Evolutionary conservation across 1,140 invertebrate species (phyloP).

Genomic region (Cataglyphis hispanica): DNA sequence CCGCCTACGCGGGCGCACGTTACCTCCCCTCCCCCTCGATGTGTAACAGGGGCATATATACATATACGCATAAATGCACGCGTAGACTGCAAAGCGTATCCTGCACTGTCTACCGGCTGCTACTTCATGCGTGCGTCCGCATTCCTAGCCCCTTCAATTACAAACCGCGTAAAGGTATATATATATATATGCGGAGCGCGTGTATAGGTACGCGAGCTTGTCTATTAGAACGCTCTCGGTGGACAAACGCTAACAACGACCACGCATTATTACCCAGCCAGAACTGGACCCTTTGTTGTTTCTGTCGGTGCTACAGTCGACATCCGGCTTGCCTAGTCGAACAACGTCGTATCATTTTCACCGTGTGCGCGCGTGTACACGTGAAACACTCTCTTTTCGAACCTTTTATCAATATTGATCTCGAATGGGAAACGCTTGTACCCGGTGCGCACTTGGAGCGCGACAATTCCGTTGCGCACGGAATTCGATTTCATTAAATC

Average conservation of each 20-base stretch:
- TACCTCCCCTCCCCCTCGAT: too few species aligned
- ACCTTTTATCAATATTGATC: conserved; percentile 31
- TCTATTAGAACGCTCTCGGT: conserved; percentile 77
- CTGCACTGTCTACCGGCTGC: conserved; percentile 67
- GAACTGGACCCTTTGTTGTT: conserved; percentile 68
- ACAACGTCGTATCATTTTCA: conserved; percentile 2
- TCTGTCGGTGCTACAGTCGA: conserved; percentile 26
- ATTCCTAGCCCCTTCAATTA: conserved; percentile 82
- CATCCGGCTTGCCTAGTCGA: not conserved
- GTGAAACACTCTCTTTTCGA: not conserved
- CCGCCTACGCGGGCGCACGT: conserved; percentile 13
- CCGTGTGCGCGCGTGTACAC: not conserved
- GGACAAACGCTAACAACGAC: conserved; percentile 69
- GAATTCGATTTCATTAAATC: not conserved
- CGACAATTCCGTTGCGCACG: not conserved
- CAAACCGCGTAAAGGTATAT: conserved; percentile 53
- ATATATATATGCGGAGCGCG: not conserved
- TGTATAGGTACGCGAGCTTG: conserved; percentile 72
- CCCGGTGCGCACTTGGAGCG: not conserved
- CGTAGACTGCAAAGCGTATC: conserved; percentile 63
- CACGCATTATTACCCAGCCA: conserved; percentile 75
- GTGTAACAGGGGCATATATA: conserved; percentile 61
- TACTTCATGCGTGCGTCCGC: conserved; percentile 81
- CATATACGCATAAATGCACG: conserved; percentile 55
- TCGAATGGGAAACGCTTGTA: not conserved